These are phyloP conservation scores for Nemurella pictetii DNA, from an alignment of 2,888 invertebrate genomes.

Conservation along the genomic window DNA sequence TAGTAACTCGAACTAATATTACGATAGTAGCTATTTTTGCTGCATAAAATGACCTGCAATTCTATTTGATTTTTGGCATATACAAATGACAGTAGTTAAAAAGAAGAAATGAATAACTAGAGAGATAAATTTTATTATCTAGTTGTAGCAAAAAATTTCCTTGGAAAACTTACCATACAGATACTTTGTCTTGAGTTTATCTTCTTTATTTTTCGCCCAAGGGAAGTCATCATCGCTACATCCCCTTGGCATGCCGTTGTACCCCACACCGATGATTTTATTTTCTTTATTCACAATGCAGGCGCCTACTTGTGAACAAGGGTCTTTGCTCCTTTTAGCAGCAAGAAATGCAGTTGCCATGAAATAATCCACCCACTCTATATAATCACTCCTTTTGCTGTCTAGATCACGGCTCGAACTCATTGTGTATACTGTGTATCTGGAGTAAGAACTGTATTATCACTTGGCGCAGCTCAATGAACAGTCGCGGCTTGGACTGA, in stretches of 20 bases:
- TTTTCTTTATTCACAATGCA: constrained; percentile 88
- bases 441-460: no score
- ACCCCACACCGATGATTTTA: constrained; percentile 90
- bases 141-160: no score
- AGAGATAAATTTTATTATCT: no score
- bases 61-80: no score
- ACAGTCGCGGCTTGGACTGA: neutral
- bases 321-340: constrained; percentile 94
- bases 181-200: constrained; percentile 74
- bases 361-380: constrained; percentile 93
- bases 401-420: constrained; percentile 32
- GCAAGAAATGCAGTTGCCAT: constrained; percentile 92
- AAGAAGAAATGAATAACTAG: no score
- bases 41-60: no score
- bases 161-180: constrained; percentile 73
- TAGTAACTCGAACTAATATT: no score
- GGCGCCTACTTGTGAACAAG: constrained; percentile 90
- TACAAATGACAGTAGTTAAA: no score
- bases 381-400: constrained; percentile 64
- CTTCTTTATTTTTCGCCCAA: constrained; percentile 60
- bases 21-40: no score
- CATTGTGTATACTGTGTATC: neutral
- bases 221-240: constrained; percentile 88
- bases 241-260: constrained; percentile 95
- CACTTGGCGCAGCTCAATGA: no score